Percentiles rank a stretch among this genome's conserved stretches.
These are phyloP conservation scores for Actenoides hombroni DNA, from an alignment of 2,113 vertebrate genomes.

Conservation along the genomic window DNA sequence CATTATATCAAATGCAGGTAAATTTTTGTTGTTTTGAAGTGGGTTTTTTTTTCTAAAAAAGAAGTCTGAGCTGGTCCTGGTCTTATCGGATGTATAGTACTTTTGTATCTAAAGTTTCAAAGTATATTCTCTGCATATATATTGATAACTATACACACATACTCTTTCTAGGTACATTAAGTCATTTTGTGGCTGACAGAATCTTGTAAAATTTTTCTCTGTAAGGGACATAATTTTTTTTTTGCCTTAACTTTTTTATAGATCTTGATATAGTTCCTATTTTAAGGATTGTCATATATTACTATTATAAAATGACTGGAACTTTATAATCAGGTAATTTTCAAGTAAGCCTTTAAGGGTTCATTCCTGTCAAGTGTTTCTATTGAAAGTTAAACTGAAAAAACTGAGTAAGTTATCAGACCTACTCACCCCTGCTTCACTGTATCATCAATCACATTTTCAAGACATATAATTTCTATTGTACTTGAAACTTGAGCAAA, in stretches of 20 bases:
- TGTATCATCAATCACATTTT: background rate
- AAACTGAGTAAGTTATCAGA: background rate
- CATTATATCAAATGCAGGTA: background rate
- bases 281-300: background rate
- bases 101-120: background rate
- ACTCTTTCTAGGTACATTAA: background rate
- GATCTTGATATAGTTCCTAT: background rate
- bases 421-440: background rate
- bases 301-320: background rate
- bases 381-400: background rate
- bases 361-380: background rate
- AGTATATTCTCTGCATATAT: background rate
- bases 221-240: background rate
- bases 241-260: background rate
- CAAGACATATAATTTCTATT: background rate
- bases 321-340: background rate
- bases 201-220: background rate
- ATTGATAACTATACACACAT: background rate
- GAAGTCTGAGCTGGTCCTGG: background rate
- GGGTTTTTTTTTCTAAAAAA: background rate
- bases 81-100: background rate
- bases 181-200: background rate
- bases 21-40: background rate
- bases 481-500: background rate
- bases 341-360: background rate